Evolutionary conservation across 1,140 invertebrate genomes (phyloP), one percentile per base, ranked within the genome.

Genomic region (Globodera ellingtonae): DNA sequence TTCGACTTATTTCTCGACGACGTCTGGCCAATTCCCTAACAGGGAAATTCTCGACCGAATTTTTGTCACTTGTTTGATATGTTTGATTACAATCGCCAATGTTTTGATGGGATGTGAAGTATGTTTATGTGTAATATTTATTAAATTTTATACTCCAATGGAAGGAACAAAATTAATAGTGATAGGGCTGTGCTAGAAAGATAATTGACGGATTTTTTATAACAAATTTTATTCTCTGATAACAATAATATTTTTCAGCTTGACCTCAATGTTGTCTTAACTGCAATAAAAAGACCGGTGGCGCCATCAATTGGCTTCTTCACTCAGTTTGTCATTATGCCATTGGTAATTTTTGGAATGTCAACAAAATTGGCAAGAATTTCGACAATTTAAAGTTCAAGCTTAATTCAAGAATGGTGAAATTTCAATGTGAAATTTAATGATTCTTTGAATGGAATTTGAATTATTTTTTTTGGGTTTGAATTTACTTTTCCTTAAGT

Each of bases 31-130:
- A 69, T 35, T 47, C 62, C 65, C 75, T 35, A 62, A 78, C 86
- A 92, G 66, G 89, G 93, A 67, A 79, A 92, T 79, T 35, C 92
- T 95, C 24, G 94, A 95, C 88, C 92, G 90, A 7, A 90, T 94
- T 21, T 97, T 96, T 84, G 93, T 93, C 0, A 91, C 90, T 62
- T 94, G 93, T 78, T 93, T 96, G 6, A 93, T 93, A 9, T 89
- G 92, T 71, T 91, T 97, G 69, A 94, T 96, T 73, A 93, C 93
- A 0, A 90, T 96, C 70, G 93, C 95, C 81, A 97, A 95, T 88
- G 93, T 97, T 69, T 96, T 97, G 90, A 96, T 97, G 91, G 95
- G 95, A 0, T 96, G 95, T 89, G 94, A 95, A 0, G 91, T 97
- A 21, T 65, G 44, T 75, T 44, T 21, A 59, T 35, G 18, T 47